These are phyloP conservation scores for Apis cerana DNA, from an alignment of 1,140 invertebrate genomes.

Conservation along the genomic window DNA sequence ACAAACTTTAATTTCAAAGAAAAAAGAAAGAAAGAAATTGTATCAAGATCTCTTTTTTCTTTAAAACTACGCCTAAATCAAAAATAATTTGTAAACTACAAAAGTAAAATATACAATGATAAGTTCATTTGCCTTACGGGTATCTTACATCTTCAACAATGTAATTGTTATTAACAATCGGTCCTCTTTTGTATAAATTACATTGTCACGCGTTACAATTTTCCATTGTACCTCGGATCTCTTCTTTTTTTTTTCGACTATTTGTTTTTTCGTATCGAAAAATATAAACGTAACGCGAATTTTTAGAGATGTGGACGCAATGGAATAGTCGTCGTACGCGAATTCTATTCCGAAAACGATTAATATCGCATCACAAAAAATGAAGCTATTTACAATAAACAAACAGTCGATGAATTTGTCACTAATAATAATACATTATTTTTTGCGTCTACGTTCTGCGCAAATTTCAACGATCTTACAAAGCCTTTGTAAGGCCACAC, in stretches of 20 bases:
- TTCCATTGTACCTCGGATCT: neutral
- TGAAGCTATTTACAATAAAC: conserved; percentile 40
- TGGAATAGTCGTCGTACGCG: conserved; percentile 11
- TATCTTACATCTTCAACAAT: conserved; percentile 33
- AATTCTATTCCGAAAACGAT: neutral
- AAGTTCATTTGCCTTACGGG: neutral
- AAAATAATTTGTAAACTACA: conserved; percentile 45
- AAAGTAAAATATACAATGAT: conserved; percentile 59
- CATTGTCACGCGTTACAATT: conserved; percentile 22
- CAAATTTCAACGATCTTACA: neutral
- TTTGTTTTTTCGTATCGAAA: conserved; percentile 40
- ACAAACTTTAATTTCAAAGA: conserved; percentile 5
- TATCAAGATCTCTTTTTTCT: conserved; percentile 12
- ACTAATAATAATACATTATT: conserved; percentile 35
- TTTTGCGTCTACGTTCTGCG: neutral
- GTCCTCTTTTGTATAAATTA: conserved; percentile 15
- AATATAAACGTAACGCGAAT: conserved; percentile 46
- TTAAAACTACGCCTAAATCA: conserved; percentile 25
- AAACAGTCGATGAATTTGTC: conserved; percentile 18
- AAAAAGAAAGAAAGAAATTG: conserved; percentile 13
- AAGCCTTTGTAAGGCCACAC: conserved; percentile 8
- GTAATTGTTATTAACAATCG: conserved; percentile 29
- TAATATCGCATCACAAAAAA: conserved; percentile 13
- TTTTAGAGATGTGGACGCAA: conserved; percentile 30
- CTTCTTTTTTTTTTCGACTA: neutral